Base-by-base conservation (phyloP, 2,888 invertebrate genomes). In the Capitulum mitella region DNA sequence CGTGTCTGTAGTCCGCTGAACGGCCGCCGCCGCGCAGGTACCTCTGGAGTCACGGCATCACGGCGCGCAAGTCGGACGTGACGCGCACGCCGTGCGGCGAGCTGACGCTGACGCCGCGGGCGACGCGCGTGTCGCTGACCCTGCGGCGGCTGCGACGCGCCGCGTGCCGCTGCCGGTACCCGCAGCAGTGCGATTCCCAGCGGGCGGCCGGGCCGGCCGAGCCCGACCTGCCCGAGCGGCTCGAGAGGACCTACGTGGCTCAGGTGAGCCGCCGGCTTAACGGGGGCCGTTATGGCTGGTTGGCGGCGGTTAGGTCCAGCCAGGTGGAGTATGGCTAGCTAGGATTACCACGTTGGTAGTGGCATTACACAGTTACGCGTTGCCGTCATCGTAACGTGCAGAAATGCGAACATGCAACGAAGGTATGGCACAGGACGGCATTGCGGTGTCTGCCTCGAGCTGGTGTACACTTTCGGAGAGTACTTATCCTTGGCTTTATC, bases 11-110 rank as follows among this genome's bases (percentile, higher is more conserved):
- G 54, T 22, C 14, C 3, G 19, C 14, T 14, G 26, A 8, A 3
- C 3, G 22, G 32, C n/a, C 32, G 29, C 29, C 79, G 75, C 64
- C 61, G 80, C 80, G 40, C 81, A 90, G 90, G 79, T 95, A 93
- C 83, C 91, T 90, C 79, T 95, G 95, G 95, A 91, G 90, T 2
- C 95, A 95, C 84, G 93, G 94, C 19, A 98, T 98, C 82, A 91
- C 92, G 48, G 92, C 95, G 0, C 89, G 95, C 81, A 91, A 91
- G 80, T 91, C 90, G 83, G 98, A 98, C 85, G 87, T 92, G 22
- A 84, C 92, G 75, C 89, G 90, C 83, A 87, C 87, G 2, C 81
- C 84, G 61, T 81, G 83, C 77, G 88, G 87, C 64, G 89, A 89
- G 6, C 84, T 91, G 43, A 91, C 90, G 10, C 87, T 88, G 6